Evolutionary conservation across 2,797 vertebrate species (phyloP), one percentile per base, ranked within the genome.

Genomic region (Oreochromis grahami): DNA sequence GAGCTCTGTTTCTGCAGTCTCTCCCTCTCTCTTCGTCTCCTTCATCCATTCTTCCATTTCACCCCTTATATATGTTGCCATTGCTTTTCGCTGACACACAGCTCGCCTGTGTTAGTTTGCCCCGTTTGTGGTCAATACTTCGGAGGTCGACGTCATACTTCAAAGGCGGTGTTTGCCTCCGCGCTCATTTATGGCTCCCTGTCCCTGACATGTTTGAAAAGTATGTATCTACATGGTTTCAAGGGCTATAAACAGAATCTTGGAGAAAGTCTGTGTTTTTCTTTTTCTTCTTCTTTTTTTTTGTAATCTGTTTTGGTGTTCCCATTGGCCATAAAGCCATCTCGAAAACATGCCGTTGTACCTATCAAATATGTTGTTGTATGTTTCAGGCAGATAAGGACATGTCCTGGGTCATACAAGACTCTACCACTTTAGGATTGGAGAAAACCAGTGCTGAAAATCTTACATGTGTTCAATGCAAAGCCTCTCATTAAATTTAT

Each of bases 191-290:
- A 92, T 86, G 84, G 86, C 88, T 92, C 91, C 91, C 90, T 51
- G 82, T 92, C 81, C 91, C 92, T 95, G 92, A 95, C 95, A 93
- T 95, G 94, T 96, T 96, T 96, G 92, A 95, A 95, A 96, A 91
- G 89, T 91, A 90, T 92, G 87, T 91, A 94, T 96, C 94, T 93
- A 93, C 92, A 93, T 86, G 91, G 93, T 94, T 95, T 92, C 50
- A 38, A 85, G 77, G 91, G 86, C 88, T 93, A 84, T 95, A 96
- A 96, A 96, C 94, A 95, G 78, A 88, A 80, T 58, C 53, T 19
- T 82, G 81, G 83, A 83, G 87, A 86, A 89, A 93, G 87, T 82
- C 80, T 19, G 85, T 9, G 45, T 88, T 91, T 94, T 94, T 91
- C 94, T 94, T 88, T 83, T 90, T 63, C 58, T 63, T 63, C 3